Base-by-base conservation (phyloP, 2,888 invertebrate genomes). In the Glomeris marginata region DNA sequence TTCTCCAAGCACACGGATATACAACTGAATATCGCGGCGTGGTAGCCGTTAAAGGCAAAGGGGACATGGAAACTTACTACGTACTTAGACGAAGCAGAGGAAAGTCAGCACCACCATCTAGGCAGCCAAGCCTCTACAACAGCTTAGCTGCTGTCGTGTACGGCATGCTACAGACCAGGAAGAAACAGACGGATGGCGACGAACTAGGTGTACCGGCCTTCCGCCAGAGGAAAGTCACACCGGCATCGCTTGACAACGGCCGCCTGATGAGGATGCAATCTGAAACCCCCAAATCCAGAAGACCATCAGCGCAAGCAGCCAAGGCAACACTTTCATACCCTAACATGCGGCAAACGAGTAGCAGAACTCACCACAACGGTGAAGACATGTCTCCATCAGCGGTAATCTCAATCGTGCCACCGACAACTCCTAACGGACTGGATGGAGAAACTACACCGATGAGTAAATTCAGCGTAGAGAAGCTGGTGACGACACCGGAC, bases 61-160 rank as follows among this genome's bases (percentile, higher is more conserved):
- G 94, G 0, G 78, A 80, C 57, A 92, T 94, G 92, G 83, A 87
- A 66, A 94, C 92, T n/a, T 91, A 82, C 70, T 91, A 84, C 70
- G 85, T 94, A 47, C 68, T 77, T 45, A 81, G 81, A 16, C 75
- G 77, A 42, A 72, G 77, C 50, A 72, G 74, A 6, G 45, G 56
- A 45, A 53, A 55, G 40, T 54, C 53, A 28, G 57, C 56, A 36
- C 53, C 54, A n/a, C 50, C 54, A 57, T 70, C 75, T 54, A 71
- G 80, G 42, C 77, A 80, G 61, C 77, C 81, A 2, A 81, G 81
- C 57, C 80, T 78, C 57, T 78, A 80, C 59, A 75, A 81, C 66
- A 82, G 82, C 60, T 77, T 90, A 57, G 84, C 86, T 13, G 84
- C 85, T 10, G 84, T 90, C 46, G 87, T 91, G 11, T 87, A 84